Conservation (phyloP, 2,888 invertebrate genomes). For the Corbicula japonica region DNA sequence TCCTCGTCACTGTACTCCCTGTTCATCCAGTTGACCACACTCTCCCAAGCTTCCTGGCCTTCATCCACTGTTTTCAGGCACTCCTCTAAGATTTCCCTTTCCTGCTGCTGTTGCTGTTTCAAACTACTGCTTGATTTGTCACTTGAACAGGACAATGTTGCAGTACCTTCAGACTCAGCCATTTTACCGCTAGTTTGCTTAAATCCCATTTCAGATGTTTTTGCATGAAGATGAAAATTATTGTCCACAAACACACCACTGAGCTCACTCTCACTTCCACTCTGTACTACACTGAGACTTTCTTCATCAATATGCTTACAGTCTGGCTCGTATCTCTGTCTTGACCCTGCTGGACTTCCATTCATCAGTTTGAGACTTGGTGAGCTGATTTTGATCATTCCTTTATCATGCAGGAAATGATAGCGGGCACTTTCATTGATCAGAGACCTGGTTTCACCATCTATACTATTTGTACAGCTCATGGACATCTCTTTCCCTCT, state of each 20-base stretch:
- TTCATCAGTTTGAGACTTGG: conserved; percentile 54
- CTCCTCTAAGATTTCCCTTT: conserved; percentile 46
- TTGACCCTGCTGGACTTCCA: conserved; percentile 32
- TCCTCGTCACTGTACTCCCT: conserved; percentile 33
- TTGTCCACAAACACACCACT: conserved; percentile 56
- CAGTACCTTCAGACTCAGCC: background rate
- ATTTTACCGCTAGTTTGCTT: conserved; percentile 25
- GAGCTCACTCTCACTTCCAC: conserved; percentile 55
- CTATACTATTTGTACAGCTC: conserved; percentile 62
- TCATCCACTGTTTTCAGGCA: conserved; percentile 51
- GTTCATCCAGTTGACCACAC: conserved; percentile 63
- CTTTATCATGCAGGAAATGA: conserved; percentile 65
- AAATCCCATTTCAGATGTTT: conserved; percentile 29
- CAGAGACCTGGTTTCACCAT: conserved; percentile 45
- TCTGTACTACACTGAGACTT: conserved; percentile 40
- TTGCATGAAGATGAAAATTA: conserved; percentile 39
- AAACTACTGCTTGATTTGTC: background rate
- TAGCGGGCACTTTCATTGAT: conserved; percentile 56
- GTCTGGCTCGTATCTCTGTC: conserved; percentile 16
- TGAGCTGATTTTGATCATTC: conserved; percentile 65
- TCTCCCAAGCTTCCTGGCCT: conserved; percentile 49
- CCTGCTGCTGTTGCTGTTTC: conserved; percentile 20
- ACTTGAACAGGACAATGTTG: background rate
- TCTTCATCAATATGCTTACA: conserved; percentile 45
- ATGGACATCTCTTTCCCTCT: conserved; percentile 27